phyloP scores from a whole-genome alignment of 2,797 vertebrate genomes.

The Girardinus metallicus region DNA sequence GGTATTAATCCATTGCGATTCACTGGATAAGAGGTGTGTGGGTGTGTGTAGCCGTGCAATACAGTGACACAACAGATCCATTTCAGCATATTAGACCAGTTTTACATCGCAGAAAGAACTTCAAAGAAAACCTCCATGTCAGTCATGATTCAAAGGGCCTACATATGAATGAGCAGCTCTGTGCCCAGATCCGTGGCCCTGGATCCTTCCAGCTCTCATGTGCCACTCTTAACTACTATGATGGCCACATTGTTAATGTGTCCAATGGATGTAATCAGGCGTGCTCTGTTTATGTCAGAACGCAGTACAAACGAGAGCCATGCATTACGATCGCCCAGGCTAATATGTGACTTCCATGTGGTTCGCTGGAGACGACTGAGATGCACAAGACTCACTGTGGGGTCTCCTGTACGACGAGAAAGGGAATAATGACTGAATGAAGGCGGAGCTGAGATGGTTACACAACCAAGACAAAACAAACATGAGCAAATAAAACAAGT shows the following conservation, averaged over 20 bases:
- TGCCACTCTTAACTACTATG: conserved; percentile 62
- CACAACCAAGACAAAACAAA: conserved; percentile 21
- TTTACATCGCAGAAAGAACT: conserved; percentile 42
- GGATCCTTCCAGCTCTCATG: conserved; percentile 52
- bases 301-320: conserved; percentile 50
- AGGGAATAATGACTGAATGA: conserved; percentile 53
- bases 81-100: conserved; percentile 57
- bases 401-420: conserved; percentile 50
- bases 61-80: conserved; percentile 51
- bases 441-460: conserved; percentile 28
- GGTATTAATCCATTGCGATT: not conserved
- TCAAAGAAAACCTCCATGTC: conserved; percentile 58
- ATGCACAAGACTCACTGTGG: conserved; percentile 46
- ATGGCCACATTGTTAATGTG: conserved; percentile 67
- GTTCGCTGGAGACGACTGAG: conserved; percentile 63
- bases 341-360: conserved; percentile 46
- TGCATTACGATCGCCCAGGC: conserved; percentile 47
- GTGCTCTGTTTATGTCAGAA: conserved; percentile 64
- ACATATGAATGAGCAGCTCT: conserved; percentile 58
- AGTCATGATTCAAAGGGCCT: conserved; percentile 59
- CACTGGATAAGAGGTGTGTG: conserved; percentile 18
- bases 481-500: conserved; percentile 10
- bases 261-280: conserved; percentile 74
- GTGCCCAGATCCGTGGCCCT: conserved; percentile 56
- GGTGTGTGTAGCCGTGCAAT: conserved; percentile 13